Conservation (phyloP, 2,888 invertebrate genomes). For the Cephonodes hylas region DNA sequence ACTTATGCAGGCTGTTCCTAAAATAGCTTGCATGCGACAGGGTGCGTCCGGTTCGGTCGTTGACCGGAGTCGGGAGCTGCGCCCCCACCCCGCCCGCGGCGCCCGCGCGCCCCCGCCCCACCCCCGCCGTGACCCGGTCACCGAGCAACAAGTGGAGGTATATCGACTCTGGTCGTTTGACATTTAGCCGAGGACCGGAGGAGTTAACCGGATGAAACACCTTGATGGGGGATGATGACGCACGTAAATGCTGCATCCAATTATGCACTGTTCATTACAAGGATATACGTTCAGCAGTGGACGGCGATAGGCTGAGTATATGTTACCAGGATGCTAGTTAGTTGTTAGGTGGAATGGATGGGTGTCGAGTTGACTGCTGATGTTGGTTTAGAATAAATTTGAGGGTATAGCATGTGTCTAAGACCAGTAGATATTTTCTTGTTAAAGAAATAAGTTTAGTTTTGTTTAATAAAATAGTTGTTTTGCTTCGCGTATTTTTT, state of each 20-base stretch:
- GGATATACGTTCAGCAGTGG: no score
- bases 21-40: constrained; percentile 64
- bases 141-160: constrained; percentile 69
- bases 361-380: no score
- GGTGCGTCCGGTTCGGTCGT: constrained; percentile 62
- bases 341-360: no score
- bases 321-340: no score
- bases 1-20: constrained; percentile 60
- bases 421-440: no score
- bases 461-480: no score
- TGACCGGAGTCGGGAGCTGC: constrained; percentile 48
- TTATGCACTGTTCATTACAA: neutral
- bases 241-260: neutral
- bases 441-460: no score
- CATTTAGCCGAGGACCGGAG: constrained; percentile 57
- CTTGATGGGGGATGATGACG: constrained; percentile 9
- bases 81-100: constrained; percentile 33
- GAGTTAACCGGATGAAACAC: constrained; percentile 12
- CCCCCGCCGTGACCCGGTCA: constrained; percentile 67
- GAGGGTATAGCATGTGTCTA: no score
- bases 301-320: no score
- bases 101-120: constrained; percentile 37
- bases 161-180: constrained; percentile 74
- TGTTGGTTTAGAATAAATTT: no score
- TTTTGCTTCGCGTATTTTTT: no score